Evolutionary conservation across 2,797 vertebrate species (phyloP).

Genomic region (Myripristis murdjan): DNA sequence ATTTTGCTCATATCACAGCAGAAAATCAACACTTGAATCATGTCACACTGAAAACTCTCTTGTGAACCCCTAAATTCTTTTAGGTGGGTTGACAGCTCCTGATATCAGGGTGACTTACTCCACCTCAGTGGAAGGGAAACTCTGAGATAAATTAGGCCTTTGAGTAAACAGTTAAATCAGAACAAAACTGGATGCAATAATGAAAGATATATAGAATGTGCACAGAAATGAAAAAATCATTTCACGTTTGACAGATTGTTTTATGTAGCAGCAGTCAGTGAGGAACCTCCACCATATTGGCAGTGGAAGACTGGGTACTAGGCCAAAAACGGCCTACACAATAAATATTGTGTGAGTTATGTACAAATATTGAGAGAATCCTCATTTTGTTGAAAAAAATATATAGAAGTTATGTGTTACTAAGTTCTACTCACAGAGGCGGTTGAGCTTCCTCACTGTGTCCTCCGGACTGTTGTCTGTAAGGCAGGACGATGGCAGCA

Average conservation of each 20-base stretch:
- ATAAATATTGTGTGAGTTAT: background rate
- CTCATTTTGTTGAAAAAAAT: constrained; percentile 16
- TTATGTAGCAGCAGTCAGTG: background rate
- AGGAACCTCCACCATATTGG: too few relatives aligned
- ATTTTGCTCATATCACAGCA: background rate
- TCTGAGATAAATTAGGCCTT: too few relatives aligned
- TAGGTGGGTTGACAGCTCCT: too few relatives aligned
- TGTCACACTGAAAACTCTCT: too few relatives aligned
- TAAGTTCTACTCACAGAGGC: constrained; percentile 29
- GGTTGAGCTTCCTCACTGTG: constrained; percentile 40
- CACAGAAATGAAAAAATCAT: background rate
- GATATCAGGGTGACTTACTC: too few relatives aligned
- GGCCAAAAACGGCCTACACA: background rate
- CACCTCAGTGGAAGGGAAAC: too few relatives aligned
- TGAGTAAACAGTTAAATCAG: too few relatives aligned
- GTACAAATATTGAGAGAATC: constrained; percentile 12
- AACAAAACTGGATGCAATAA: too few relatives aligned
- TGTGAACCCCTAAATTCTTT: too few relatives aligned
- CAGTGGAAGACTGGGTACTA: too few relatives aligned
- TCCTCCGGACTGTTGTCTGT: constrained; percentile 44
- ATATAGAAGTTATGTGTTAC: constrained; percentile 21
- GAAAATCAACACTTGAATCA: background rate
- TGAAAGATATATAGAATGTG: too few relatives aligned
- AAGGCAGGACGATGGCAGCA: constrained; percentile 43
- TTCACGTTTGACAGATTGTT: background rate